Evolutionary conservation across 2,797 vertebrate species (phyloP).

Genomic region (Garrulus glandarius): DNA sequence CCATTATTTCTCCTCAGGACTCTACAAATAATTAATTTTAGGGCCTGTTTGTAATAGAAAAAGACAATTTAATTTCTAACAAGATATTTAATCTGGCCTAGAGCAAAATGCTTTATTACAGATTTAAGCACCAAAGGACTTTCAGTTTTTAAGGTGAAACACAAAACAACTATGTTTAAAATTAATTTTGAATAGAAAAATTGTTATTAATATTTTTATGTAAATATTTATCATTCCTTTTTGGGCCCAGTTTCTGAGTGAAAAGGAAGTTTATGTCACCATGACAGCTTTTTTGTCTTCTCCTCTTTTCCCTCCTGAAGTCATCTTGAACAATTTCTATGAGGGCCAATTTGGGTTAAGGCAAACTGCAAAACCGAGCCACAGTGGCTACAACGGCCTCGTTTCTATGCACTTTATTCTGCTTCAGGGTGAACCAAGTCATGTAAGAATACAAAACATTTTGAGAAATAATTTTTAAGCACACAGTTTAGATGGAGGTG

Average conservation of each 20-base stretch:
- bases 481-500: background rate
- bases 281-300: background rate
- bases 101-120: background rate
- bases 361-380: background rate
- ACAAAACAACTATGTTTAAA: background rate
- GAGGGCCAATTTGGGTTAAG: background rate
- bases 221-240: background rate
- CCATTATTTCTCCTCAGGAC: background rate
- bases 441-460: background rate
- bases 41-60: background rate
- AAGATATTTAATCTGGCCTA: background rate
- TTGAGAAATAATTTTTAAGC: background rate
- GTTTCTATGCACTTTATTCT: background rate
- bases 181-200: background rate
- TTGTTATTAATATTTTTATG: background rate
- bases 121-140: background rate
- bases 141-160: background rate
- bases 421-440: background rate
- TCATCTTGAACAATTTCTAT: background rate
- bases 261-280: background rate
- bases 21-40: slow-evolving; percentile 20
- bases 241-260: background rate
- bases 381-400: background rate
- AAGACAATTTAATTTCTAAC: background rate
- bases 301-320: background rate